Evolutionary conservation across 2,888 invertebrate species (phyloP), one percentile per base, ranked within the genome.

Genomic region (Agelastica alni): DNA sequence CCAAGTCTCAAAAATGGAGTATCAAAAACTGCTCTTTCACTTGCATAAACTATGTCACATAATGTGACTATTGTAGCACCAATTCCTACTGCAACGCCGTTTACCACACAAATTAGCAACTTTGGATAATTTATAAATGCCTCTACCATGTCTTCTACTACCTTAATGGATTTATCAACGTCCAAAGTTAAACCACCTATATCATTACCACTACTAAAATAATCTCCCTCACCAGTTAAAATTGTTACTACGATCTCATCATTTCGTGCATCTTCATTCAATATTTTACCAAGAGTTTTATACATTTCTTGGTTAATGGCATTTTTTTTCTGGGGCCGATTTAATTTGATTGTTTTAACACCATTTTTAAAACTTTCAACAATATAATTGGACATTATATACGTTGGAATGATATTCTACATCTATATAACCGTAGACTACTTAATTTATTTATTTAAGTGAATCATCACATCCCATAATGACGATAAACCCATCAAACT

Each of bases 61-160:
- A 97, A 79, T 0, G 87, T 88, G 44, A 93, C 79, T 6, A 89
- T 86, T 0, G 97, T 97, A 2, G 88, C 88, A 32, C 88, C 88
- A 63, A 98, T 87, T 17, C 98, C 98, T 63, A 97, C 85, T 9
- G 95, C 93, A 32, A 96, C 96, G 1, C 98, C 98, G 81, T 98
- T 96, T 0, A 97, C 87, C 53, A 96, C 78, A 9, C 89, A 91
- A 59, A 97, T 81, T 34, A 98, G 73, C 26, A 95, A 78, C 77
- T 98, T 99, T 0, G 93, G 91, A 74, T 92, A 95, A 62, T 86
- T 85, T 60, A 96, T 91, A 63, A 94, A 87, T 0, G 90, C 81
- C 53, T 82, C 79, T 2, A 95, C 81, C 77, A 89, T 89, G 4
- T 83, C 53, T 46, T 64, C 58, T 9, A 68, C 59, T 2, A 26